A percentile compares a stretch with the other conserved stretches of the same genome.
Evolutionary conservation across 30 jellyfish, hydroid and myxozoan genomes (phyloP).

Genomic region (Aurelia aurita): DNA sequence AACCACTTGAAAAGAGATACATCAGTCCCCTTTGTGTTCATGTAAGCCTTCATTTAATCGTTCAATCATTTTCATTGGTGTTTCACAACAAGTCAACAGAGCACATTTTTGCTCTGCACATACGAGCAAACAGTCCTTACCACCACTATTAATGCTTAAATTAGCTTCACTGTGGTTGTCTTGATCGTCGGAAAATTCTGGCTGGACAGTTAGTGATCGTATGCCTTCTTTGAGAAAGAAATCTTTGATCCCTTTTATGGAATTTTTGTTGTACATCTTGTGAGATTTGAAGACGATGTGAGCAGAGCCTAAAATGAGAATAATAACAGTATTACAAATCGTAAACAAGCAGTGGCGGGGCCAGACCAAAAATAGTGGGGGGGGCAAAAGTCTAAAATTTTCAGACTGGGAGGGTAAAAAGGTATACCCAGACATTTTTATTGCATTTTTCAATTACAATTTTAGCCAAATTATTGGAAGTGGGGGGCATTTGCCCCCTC

Average conservation of each 20-base stretch:
- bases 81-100: slow-evolving; percentile 41
- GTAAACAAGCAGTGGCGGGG: too few species aligned
- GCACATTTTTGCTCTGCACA: slow-evolving; percentile 61
- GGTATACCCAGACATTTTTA: too few species aligned
- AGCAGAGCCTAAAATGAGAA: slow-evolving; percentile 73
- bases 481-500: too few species aligned
- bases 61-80: slow-evolving; percentile 40
- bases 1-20: too few species aligned
- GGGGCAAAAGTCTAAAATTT: too few species aligned
- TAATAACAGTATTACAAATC: too few species aligned
- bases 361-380: too few species aligned
- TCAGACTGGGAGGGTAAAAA: too few species aligned
- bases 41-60: slow-evolving; percentile 4
- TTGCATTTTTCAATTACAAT: too few species aligned
- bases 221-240: slow-evolving; percentile 84
- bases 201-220: slow-evolving; percentile 83
- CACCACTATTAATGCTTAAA: background rate
- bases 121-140: slow-evolving; percentile 32
- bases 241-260: slow-evolving; percentile 21
- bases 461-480: too few species aligned
- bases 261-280: slow-evolving; percentile 46
- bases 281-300: slow-evolving; percentile 74
- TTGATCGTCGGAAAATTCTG: slow-evolving; percentile 69
- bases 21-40: too few species aligned
- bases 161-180: background rate